A percentile compares a stretch with the other conserved stretches of the same genome.
Evolutionary conservation across 2,888 invertebrate species (phyloP).

Genomic region (Diabrotica balteata): DNA sequence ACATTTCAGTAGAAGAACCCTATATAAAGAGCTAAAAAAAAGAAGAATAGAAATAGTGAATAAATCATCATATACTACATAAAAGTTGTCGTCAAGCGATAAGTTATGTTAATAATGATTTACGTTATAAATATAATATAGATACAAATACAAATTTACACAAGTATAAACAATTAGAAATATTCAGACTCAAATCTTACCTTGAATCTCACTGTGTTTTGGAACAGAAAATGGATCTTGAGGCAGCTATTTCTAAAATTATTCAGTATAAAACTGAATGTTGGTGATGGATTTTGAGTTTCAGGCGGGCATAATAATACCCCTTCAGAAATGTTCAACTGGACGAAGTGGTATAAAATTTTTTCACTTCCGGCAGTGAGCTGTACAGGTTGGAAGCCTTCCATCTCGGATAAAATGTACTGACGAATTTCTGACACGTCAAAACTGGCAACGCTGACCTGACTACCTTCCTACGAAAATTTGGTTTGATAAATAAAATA

Average conservation of each 20-base stretch:
- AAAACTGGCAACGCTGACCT: constrained; percentile 68
- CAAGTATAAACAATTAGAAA: too few species aligned
- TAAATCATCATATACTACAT: too few species aligned
- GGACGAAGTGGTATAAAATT: constrained; percentile 78
- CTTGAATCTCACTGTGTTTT: constrained; percentile 70
- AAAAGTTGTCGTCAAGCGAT: too few species aligned
- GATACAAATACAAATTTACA: too few species aligned
- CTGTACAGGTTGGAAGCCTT: constrained; percentile 66
- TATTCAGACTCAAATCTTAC: constrained; percentile 46
- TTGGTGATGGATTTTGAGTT: constrained; percentile 51
- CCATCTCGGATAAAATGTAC: constrained; percentile 74
- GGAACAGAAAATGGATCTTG: constrained; percentile 75
- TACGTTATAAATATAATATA: too few species aligned
- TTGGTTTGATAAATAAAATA: constrained; percentile 42
- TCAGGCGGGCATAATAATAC: constrained; percentile 70
- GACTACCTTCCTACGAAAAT: constrained; percentile 67
- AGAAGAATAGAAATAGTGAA: too few species aligned
- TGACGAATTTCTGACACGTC: constrained; percentile 77
- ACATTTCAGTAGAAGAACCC: too few species aligned
- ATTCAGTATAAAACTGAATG: constrained; percentile 64
- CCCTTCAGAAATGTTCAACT: constrained; percentile 75
- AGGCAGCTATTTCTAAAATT: constrained; percentile 77
- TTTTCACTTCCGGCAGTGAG: constrained; percentile 76
- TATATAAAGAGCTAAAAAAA: too few species aligned
- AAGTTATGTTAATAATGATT: too few species aligned